Conservation (phyloP, 2,888 invertebrate genomes). For the Uropetala carovei region DNA sequence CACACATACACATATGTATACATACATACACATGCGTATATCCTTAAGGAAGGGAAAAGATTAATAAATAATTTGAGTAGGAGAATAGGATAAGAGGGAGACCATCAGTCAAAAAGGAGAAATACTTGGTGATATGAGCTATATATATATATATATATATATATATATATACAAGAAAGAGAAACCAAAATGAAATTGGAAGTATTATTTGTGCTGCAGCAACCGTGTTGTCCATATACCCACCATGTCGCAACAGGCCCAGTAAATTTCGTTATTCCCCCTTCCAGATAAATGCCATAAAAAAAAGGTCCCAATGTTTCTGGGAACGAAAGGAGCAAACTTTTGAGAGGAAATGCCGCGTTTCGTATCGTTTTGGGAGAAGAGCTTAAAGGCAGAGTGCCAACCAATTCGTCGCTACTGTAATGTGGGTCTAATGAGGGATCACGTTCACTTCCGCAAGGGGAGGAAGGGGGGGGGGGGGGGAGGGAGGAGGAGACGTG, state of each 20-base stretch:
- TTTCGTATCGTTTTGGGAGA: not conserved
- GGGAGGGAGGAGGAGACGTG: not conserved
- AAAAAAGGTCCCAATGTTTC: not conserved
- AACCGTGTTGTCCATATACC: too few species aligned
- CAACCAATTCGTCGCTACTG: conserved; percentile 9
- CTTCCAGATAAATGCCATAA: not conserved
- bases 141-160: too few species aligned
- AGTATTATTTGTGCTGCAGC: too few species aligned
- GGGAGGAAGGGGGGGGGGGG: not conserved
- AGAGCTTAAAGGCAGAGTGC: not conserved
- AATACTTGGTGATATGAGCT: too few species aligned
- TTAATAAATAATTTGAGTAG: too few species aligned
- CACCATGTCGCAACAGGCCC: not conserved
- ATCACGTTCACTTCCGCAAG: not conserved
- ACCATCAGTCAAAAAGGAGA: too few species aligned
- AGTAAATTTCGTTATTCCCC: not conserved
- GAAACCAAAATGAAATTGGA: too few species aligned
- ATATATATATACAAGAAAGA: too few species aligned
- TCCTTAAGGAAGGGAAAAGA: too few species aligned
- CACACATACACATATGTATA: too few species aligned
- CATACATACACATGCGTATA: too few species aligned
- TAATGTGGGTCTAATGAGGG: not conserved
- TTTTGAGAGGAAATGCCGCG: not conserved
- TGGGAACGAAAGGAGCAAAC: not conserved
- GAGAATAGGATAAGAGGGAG: too few species aligned